A percentile compares a stretch with the other conserved stretches of the same genome.
Evolutionary conservation across 1,140 invertebrate species (phyloP).

Genomic region (Drosophila pallidifrons): DNA sequence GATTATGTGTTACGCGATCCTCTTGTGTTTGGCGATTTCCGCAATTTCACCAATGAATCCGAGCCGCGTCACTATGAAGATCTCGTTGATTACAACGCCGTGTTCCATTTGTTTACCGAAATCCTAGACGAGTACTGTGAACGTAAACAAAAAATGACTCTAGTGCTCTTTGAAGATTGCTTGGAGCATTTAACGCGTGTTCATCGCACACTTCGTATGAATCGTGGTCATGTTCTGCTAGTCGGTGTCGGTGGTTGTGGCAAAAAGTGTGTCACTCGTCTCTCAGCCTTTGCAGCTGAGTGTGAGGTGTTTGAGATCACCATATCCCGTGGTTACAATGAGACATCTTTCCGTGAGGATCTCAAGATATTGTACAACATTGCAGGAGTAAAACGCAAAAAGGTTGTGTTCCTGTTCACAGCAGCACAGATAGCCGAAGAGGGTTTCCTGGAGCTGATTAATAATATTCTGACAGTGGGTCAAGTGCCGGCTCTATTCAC

Average conservation of each 20-base stretch:
- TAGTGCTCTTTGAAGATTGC: slow-evolving; percentile 96
- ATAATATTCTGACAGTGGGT: slow-evolving; percentile 95
- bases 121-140: slow-evolving; percentile 95
- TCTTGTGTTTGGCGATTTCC: slow-evolving; percentile 94
- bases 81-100: slow-evolving; percentile 94
- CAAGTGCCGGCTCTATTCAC: slow-evolving; percentile 93
- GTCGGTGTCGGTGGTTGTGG: slow-evolving; percentile 95
- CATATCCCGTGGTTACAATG: slow-evolving; percentile 92
- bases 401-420: slow-evolving; percentile 93
- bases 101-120: slow-evolving; percentile 94
- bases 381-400: slow-evolving; percentile 91
- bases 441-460: slow-evolving; percentile 95
- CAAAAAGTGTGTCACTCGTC: slow-evolving; percentile 90
- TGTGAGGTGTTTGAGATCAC: slow-evolving; percentile 94
- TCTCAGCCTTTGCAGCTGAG: slow-evolving; percentile 90
- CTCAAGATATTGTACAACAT: slow-evolving; percentile 91
- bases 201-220: slow-evolving; percentile 92
- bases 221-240: slow-evolving; percentile 93
- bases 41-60: slow-evolving; percentile 92
- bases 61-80: slow-evolving; percentile 94
- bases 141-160: slow-evolving; percentile 88
- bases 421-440: slow-evolving; percentile 91
- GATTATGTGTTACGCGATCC: slow-evolving; percentile 90
- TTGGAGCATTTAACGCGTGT: slow-evolving; percentile 94
- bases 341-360: slow-evolving; percentile 93